These are phyloP conservation scores for Horisme vitalbata DNA, from an alignment of 2,888 invertebrate genomes.

Conservation along the genomic window DNA sequence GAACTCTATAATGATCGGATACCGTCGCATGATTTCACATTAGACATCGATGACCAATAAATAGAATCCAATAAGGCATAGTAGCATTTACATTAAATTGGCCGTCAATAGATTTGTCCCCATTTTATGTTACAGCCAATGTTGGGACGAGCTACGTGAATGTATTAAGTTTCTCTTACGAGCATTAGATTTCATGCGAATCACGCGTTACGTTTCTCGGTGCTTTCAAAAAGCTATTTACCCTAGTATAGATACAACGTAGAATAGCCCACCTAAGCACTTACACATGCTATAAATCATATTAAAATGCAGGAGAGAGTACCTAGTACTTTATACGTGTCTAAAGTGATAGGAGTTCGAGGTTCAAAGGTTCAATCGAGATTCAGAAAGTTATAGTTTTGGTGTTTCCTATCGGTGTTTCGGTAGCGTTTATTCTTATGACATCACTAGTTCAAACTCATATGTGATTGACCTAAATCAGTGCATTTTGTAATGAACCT, in stretches of 20 bases:
- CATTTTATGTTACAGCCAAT: constrained; percentile 52
- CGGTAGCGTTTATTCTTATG: too few species aligned
- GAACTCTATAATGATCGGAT: constrained; percentile 21
- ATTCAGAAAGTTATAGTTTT: constrained; percentile 1
- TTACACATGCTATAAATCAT: constrained; percentile 27
- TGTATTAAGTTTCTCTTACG: constrained; percentile 21
- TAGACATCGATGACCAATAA: constrained; percentile 41
- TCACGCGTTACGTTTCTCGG: constrained; percentile 8
- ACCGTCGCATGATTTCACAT: constrained; percentile 19
- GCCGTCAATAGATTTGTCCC: constrained; percentile 63
- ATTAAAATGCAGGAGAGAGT: constrained; percentile 29
- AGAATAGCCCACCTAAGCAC: constrained; percentile 8
- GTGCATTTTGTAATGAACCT: constrained; percentile 14
- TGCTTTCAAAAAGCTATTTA: constrained; percentile 24
- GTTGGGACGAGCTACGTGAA: constrained; percentile 46
- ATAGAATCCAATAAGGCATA: constrained; percentile 49
- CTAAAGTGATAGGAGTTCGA: constrained; percentile 30
- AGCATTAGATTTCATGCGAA: constrained; percentile 15
- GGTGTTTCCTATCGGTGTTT: too few species aligned
- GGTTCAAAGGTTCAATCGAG: constrained; percentile 31
- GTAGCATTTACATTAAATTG: constrained; percentile 64
- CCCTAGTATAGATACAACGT: constrained; percentile 18
- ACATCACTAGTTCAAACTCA: constrained; percentile 44
- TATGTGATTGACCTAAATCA: constrained; percentile 41
- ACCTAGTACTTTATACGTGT: constrained; percentile 20